Conservation (phyloP, 2,888 invertebrate species). For the Anticlea derivata region DNA sequence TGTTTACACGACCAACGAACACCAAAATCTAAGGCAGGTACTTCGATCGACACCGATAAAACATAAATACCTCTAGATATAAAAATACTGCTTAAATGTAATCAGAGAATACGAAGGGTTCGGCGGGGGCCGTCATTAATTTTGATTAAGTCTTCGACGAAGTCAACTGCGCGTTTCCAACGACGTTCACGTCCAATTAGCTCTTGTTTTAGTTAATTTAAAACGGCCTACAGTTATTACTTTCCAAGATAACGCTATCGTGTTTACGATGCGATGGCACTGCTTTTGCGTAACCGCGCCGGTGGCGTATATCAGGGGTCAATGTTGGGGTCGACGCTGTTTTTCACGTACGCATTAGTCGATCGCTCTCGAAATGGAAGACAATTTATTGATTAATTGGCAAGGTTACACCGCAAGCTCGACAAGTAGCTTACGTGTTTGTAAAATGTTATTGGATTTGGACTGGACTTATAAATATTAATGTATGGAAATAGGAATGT, state of each 20-base stretch:
- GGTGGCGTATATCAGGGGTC: slow-evolving; percentile 38
- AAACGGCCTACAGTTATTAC: slow-evolving; percentile 19
- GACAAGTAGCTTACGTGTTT: slow-evolving; percentile 1
- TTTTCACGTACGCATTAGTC: slow-evolving; percentile 16
- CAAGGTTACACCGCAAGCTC: slow-evolving; percentile 7
- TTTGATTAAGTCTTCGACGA: slow-evolving; percentile 23
- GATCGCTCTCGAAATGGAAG: not conserved
- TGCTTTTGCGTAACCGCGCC: slow-evolving; percentile 32
- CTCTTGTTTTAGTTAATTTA: slow-evolving; percentile 31
- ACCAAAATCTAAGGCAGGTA: not conserved
- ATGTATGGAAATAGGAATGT: slow-evolving; percentile 28
- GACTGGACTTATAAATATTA: slow-evolving; percentile 26
- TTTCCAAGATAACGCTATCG: slow-evolving; percentile 42
- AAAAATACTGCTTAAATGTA: not conserved
- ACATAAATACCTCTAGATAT: not conserved
- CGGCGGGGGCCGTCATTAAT: slow-evolving; percentile 13
- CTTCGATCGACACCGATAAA: not conserved
- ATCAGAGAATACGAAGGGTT: slow-evolving; percentile 14
- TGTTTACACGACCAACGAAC: not conserved
- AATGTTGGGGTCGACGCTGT: slow-evolving; percentile 33
- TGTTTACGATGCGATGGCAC: slow-evolving; percentile 35
- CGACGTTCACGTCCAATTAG: slow-evolving; percentile 28
- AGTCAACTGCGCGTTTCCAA: slow-evolving; percentile 11
- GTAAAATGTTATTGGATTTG: not conserved
- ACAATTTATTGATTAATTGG: slow-evolving; percentile 4